Evolutionary conservation across 2,888 invertebrate genomes (phyloP).

Genomic region (Rhimphoctona megacephalus): DNA sequence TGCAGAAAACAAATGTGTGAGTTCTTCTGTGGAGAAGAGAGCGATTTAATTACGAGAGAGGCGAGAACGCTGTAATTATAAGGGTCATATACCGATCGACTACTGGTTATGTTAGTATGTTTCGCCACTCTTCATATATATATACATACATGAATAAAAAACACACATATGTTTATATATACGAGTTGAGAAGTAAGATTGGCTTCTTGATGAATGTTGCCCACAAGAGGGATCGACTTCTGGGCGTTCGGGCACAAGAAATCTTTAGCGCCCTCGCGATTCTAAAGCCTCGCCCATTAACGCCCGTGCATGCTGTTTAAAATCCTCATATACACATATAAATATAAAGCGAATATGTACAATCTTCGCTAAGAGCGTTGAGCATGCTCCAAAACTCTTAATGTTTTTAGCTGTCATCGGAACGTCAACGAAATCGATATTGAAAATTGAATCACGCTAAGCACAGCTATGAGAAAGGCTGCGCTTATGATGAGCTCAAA

Average conservation of each 20-base stretch:
- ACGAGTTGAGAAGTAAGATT: conserved; percentile 28
- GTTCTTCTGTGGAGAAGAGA: conserved; percentile 15
- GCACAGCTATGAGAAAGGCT: not conserved
- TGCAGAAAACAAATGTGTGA: not conserved
- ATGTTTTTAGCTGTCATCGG: not conserved
- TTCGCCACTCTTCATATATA: not conserved
- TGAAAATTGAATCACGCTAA: not conserved
- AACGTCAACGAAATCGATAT: not conserved
- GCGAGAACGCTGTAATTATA: conserved; percentile 73
- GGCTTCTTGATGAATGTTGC: conserved; percentile 66
- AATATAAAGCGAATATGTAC: not conserved
- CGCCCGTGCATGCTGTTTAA: conserved; percentile 45
- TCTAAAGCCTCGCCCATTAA: conserved; percentile 54
- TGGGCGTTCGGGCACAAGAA: conserved; percentile 55
- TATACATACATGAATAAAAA: not conserved
- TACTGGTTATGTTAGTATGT: conserved; percentile 67
- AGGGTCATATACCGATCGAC: conserved; percentile 56
- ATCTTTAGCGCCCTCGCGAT: conserved; percentile 58
- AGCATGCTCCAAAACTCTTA: not conserved
- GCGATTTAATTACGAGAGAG: conserved; percentile 31
- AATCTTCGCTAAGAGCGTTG: not conserved
- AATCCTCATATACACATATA: not conserved
- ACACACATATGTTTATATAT: not conserved
- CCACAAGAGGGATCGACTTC: conserved; percentile 63
- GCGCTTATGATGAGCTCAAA: not conserved